Base-by-base conservation (phyloP, 2,113 vertebrate genomes). In the Brachionichthys hirsutus region DNA sequence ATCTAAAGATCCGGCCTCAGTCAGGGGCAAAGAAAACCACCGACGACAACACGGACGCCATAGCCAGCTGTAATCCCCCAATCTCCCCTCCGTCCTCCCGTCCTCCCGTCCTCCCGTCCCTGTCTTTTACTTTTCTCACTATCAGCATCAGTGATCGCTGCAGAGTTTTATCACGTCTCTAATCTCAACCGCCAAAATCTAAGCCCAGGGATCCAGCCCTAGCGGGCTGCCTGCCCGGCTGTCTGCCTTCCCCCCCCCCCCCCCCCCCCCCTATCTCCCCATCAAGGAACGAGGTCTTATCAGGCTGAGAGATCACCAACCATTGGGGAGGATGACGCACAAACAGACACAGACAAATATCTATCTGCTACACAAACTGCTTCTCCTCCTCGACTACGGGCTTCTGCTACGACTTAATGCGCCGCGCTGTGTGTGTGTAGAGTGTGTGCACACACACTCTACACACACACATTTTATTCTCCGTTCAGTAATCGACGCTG, bases 181-280 rank as follows among this genome's bases (percentile, higher is more conserved):
- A 74, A 91, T 92, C 91, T 91, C 88, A 92, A 91, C 91, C 62
- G 88, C 85, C 91, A 90, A 88, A 91, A 89, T 88, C 84, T 83
- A 89, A 89, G 85, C 88, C 87, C 84, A 73, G 88, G 82, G 88
- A 89, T 88, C 70, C 73, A 80, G 80, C 81, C 86, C 84, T 75
- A 63, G 70, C 71, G 81, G 83, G 88, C 53, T 11, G 20, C 40
- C 70, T 58, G 70, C 62, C 72, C 74, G 78, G 81, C 53, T 59
- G 73, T 70, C 66, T 53, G 68, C 63, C 55, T 62, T n/a, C n/a
- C n/a, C n/a, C n/a, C n/a, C n/a, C n/a, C n/a, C n/a, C n/a, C n/a
- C n/a, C n/a, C n/a, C n/a, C n/a, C n/a, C n/a, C n/a, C n/a, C 45
- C 48, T 87, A 90, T 91, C 90, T 62, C 62, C 54, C 62, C 76